Evolutionary conservation across 2,113 vertebrate species (phyloP).

Genomic region (Semnornis frantzii): DNA sequence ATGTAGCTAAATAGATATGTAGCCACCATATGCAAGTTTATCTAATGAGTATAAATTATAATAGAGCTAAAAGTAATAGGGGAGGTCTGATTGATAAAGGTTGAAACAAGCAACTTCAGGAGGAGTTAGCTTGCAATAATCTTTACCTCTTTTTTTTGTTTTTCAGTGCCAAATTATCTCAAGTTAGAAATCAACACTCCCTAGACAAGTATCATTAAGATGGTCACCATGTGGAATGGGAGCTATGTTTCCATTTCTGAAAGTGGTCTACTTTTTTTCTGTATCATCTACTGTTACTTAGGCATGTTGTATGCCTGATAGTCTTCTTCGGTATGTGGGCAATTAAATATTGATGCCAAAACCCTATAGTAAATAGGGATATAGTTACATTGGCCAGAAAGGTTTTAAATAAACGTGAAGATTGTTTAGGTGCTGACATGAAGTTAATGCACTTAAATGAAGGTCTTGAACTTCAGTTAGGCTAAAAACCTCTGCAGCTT

Average conservation of each 20-base stretch:
- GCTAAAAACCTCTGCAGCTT: not conserved
- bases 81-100: not conserved
- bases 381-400: not conserved
- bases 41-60: not conserved
- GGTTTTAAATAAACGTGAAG: not conserved
- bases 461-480: not conserved
- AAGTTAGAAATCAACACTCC: not conserved
- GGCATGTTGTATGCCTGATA: not conserved
- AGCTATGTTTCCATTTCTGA: not conserved
- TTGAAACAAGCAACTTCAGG: not conserved
- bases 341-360: not conserved
- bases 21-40: not conserved
- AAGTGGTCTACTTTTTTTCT: not conserved
- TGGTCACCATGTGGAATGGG: not conserved
- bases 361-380: not conserved
- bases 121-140: not conserved
- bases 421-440: not conserved
- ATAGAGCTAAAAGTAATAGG: not conserved
- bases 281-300: not conserved
- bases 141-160: not conserved
- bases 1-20: not conserved
- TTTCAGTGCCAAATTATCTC: not conserved
- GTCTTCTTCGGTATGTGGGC: not conserved
- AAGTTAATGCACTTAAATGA: not conserved
- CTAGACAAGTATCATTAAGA: not conserved